Percentiles rank a stretch among this genome's conserved stretches.
phyloP scores from a whole-genome alignment of 2,113 vertebrate species.

The Okapia johnstoni region DNA sequence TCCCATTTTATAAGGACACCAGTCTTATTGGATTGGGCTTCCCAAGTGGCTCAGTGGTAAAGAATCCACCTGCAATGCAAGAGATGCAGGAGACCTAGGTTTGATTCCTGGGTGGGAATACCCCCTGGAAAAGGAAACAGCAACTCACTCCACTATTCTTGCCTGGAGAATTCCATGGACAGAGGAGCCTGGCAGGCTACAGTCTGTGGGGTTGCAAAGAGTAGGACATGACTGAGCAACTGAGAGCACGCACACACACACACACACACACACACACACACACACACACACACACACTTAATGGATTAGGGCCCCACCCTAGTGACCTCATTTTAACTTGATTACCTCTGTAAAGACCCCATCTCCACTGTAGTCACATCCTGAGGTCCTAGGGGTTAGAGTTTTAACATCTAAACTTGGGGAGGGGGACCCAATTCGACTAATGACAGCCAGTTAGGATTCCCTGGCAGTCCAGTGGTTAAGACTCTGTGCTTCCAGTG shows the following conservation, averaged over 20 bases:
- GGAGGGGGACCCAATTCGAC: neutral
- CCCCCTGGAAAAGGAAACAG: neutral
- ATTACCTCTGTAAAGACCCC: neutral
- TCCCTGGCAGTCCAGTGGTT: neutral
- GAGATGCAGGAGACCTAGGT: neutral
- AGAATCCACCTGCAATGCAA: neutral
- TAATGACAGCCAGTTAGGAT: neutral
- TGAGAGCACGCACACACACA: too few relatives aligned
- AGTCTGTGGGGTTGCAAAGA: neutral
- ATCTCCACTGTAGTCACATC: neutral
- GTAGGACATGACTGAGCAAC: neutral
- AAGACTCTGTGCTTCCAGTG: neutral
- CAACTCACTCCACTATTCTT: neutral
- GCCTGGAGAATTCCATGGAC: neutral
- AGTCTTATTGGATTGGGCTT: neutral
- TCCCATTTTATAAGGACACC: neutral
- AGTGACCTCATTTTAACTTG: neutral
- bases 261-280: too few relatives aligned
- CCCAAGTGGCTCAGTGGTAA: neutral
- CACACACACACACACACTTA: neutral
- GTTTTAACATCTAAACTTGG: neutral
- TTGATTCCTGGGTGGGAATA: neutral
- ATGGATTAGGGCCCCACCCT: neutral
- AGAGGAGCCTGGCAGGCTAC: neutral
- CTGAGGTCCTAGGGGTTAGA: neutral